phyloP scores from a whole-genome alignment of 2,888 invertebrate genomes.

The Drosophila birchii region DNA sequence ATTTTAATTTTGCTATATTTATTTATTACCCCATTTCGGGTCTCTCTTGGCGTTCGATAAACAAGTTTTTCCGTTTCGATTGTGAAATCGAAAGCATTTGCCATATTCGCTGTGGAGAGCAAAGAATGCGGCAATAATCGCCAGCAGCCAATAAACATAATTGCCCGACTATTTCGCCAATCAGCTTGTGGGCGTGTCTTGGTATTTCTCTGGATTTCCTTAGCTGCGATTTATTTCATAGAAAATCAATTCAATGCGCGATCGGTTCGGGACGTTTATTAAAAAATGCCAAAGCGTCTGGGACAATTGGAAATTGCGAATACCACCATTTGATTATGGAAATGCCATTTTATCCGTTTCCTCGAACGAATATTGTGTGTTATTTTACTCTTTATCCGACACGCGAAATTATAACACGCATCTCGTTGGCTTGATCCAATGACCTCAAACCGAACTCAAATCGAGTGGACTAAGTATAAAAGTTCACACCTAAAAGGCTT shows the following conservation, averaged over 20 bases:
- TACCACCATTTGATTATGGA: conserved; percentile 44
- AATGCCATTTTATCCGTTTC: conserved; percentile 29
- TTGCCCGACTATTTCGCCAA: conserved; percentile 55
- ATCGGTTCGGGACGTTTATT: conserved; percentile 53
- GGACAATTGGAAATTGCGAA: conserved; percentile 48
- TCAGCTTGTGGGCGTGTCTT: conserved; percentile 57
- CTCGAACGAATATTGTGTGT: conserved; percentile 8
- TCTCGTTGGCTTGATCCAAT: conserved; percentile 46
- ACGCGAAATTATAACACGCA: conserved; percentile 52
- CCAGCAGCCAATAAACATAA: conserved; percentile 49
- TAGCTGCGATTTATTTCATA: conserved; percentile 32
- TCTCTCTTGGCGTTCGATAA: conserved; percentile 27
- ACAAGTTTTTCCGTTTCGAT: conserved; percentile 50
- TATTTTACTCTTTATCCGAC: not conserved
- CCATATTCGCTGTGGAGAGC: conserved; percentile 20
- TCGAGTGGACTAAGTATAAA: conserved; percentile 34
- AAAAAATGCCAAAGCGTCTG: conserved; percentile 48
- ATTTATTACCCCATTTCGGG: conserved; percentile 39
- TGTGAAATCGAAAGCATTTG: conserved; percentile 66
- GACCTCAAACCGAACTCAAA: conserved; percentile 51
- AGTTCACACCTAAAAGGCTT: conserved; percentile 69
- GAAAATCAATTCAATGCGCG: conserved; percentile 31
- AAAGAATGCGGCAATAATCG: conserved; percentile 59
- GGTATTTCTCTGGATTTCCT: conserved; percentile 16
- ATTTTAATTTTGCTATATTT: conserved; percentile 35